These are phyloP conservation scores for Drosophila kanekoi DNA, from an alignment of 2,888 invertebrate genomes.

Conservation along the genomic window DNA sequence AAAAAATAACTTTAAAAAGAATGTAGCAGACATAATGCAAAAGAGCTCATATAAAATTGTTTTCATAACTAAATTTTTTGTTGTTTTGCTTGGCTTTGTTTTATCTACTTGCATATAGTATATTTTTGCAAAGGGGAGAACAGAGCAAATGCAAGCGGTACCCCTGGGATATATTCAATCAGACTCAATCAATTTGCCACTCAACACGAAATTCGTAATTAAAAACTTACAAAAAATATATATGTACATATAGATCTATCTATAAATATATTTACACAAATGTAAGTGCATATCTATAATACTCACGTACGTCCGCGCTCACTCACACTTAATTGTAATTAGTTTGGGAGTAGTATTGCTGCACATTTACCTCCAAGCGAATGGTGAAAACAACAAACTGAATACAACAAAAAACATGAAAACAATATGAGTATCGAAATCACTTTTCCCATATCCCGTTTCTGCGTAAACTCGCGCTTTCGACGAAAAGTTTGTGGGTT, in stretches of 20 bases:
- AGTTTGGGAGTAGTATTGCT: slow-evolving; percentile 21
- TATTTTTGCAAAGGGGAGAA: neutral
- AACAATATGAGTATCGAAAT: slow-evolving; percentile 2
- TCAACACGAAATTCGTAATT: slow-evolving; percentile 60
- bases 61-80: neutral
- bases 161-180: slow-evolving; percentile 62
- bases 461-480: neutral
- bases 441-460: slow-evolving; percentile 7
- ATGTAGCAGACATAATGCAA: neutral
- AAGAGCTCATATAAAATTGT: neutral
- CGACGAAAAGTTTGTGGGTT: neutral
- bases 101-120: neutral
- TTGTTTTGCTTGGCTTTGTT: neutral
- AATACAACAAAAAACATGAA: slow-evolving; percentile 9
- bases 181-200: slow-evolving; percentile 64
- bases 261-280: slow-evolving; percentile 3
- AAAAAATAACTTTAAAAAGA: neutral
- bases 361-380: slow-evolving; percentile 26
- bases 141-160: slow-evolving; percentile 15
- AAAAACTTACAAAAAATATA: slow-evolving; percentile 41
- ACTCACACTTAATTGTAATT: slow-evolving; percentile 36
- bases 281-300: slow-evolving; percentile 1
- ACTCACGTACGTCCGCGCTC: neutral
- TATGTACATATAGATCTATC: neutral
- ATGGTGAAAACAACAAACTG: slow-evolving; percentile 17